A percentile compares a stretch with the other conserved stretches of the same genome.
Evolutionary conservation across 2,888 invertebrate genomes (phyloP).

Genomic region (Leptopterna dolabrata): DNA sequence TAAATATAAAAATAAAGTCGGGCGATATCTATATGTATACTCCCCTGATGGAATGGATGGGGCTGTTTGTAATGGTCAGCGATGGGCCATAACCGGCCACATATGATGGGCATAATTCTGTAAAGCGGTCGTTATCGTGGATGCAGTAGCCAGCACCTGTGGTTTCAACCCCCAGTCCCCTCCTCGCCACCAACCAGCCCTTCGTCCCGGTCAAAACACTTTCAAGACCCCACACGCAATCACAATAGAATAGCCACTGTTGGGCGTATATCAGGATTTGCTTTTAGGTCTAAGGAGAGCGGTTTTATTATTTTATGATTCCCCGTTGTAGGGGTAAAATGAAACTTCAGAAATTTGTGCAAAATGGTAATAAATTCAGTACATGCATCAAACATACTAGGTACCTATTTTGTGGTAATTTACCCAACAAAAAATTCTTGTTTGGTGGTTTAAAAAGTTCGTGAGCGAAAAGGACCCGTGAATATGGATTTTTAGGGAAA

Average conservation of each 20-base stretch:
- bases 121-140: conserved; percentile 55
- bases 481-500: too few species aligned
- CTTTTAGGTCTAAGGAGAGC: background rate
- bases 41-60: background rate
- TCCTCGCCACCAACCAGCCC: too few species aligned
- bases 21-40: conserved; percentile 23
- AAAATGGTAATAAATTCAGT: too few species aligned
- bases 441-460: too few species aligned
- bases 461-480: too few species aligned
- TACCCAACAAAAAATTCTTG: too few species aligned
- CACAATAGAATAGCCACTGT: conserved; percentile 21
- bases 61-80: conserved; percentile 50
- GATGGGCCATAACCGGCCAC: conserved; percentile 47
- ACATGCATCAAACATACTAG: too few species aligned
- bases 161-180: conserved; percentile 23
- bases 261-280: conserved; percentile 23
- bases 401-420: too few species aligned
- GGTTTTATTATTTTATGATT: background rate
- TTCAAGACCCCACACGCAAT: background rate
- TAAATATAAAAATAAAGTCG: background rate
- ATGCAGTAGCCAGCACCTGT: conserved; percentile 55
- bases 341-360: too few species aligned
- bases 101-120: conserved; percentile 52
- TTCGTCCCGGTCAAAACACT: background rate
- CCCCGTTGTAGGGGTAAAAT: background rate